These are phyloP conservation scores for Diabrotica balteata DNA, from an alignment of 2,888 invertebrate genomes.

Conservation along the genomic window DNA sequence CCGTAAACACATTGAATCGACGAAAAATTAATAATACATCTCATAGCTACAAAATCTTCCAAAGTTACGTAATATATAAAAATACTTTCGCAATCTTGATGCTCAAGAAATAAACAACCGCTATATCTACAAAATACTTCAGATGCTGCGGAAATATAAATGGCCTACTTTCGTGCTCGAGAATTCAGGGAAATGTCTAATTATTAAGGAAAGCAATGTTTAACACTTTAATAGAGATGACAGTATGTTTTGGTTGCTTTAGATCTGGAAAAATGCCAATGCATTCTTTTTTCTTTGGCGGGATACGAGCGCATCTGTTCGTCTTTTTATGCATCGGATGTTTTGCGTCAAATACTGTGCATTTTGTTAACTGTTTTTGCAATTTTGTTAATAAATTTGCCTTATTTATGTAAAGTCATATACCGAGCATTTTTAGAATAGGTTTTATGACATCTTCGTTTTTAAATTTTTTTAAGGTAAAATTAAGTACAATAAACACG, in stretches of 20 bases:
- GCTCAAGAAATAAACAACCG: neutral
- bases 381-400: too few species aligned
- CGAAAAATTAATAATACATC: too few species aligned
- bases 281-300: neutral
- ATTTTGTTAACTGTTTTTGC: neutral
- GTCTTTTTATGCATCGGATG: neutral
- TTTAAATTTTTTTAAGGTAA: too few species aligned
- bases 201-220: neutral
- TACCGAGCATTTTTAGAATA: too few species aligned
- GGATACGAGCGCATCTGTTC: neutral
- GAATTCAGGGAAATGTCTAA: conserved; percentile 10
- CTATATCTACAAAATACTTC: conserved; percentile 1
- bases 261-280: conserved; percentile 2
- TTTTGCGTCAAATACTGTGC: neutral
- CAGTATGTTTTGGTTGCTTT: conserved; percentile 3
- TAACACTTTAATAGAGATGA: conserved; percentile 6
- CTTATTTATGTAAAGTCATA: too few species aligned
- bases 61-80: too few species aligned
- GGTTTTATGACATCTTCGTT: too few species aligned
- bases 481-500: too few species aligned
- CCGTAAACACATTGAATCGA: too few species aligned
- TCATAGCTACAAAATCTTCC: too few species aligned
- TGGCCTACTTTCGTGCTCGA: neutral
- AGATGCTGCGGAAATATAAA: neutral
- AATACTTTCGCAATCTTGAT: too few species aligned